phyloP scores from a whole-genome alignment of 2,888 invertebrate species.

The Ophion ventricosus region DNA sequence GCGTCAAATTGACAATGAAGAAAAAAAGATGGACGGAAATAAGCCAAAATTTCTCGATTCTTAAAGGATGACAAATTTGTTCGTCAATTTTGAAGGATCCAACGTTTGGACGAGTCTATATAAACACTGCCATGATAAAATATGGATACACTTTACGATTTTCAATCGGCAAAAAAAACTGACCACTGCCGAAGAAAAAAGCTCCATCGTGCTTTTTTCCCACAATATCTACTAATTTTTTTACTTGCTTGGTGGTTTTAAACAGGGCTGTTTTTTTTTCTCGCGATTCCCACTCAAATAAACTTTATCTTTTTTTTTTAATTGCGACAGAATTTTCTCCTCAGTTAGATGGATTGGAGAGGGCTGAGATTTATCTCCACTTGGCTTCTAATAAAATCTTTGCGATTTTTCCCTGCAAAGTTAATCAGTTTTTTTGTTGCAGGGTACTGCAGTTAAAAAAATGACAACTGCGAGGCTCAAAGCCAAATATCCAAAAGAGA shows the following conservation, averaged over 20 bases:
- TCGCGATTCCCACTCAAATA: too few relatives aligned
- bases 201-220: not conserved
- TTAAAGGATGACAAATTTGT: not conserved
- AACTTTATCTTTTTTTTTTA: too few relatives aligned
- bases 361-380: too few relatives aligned
- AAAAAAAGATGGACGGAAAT: not conserved
- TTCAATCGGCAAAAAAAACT: not conserved
- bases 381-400: not conserved
- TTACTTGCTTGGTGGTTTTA: too few relatives aligned
- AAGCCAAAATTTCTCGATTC: not conserved
- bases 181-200: too few relatives aligned
- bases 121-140: not conserved
- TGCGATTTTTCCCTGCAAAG: not conserved
- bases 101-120: not conserved
- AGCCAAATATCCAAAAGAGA: not conserved
- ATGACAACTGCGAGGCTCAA: too few relatives aligned
- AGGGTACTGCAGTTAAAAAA: not conserved
- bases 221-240: too few relatives aligned
- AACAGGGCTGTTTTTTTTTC: too few relatives aligned
- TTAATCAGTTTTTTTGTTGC: not conserved
- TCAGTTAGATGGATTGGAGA: too few relatives aligned
- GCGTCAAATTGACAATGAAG: not conserved
- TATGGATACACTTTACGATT: not conserved
- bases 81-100: not conserved
- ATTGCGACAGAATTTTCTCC: too few relatives aligned